phyloP scores from a whole-genome alignment of 2,797 vertebrate genomes.

The Epinephelus awoara region DNA sequence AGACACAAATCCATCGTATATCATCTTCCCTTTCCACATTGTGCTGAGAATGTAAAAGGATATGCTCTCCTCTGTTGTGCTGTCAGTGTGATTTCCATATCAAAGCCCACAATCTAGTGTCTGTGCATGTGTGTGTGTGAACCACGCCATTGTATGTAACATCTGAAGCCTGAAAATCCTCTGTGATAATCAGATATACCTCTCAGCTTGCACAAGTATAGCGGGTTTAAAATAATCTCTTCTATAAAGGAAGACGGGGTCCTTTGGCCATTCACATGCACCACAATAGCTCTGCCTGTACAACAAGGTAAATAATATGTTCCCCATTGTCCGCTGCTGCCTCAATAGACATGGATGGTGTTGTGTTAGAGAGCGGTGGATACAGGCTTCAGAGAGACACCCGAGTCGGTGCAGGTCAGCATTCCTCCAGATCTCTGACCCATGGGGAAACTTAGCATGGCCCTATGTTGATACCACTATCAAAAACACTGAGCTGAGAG shows the following conservation, averaged over 20 bases:
- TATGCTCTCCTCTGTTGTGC: conserved; percentile 67
- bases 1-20: conserved; percentile 49
- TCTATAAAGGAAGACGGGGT: conserved; percentile 71
- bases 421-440: conserved; percentile 78
- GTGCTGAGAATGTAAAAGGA: conserved; percentile 73
- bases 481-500: conserved; percentile 38
- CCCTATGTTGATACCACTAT: conserved; percentile 51
- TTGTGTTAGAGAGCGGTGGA: conserved; percentile 60
- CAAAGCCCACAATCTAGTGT: conserved; percentile 75
- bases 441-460: conserved; percentile 63
- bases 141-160: conserved; percentile 72
- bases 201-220: conserved; percentile 74
- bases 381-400: conserved; percentile 58
- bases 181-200: conserved; percentile 81
- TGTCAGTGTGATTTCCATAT: conserved; percentile 81
- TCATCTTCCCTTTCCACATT: conserved; percentile 66
- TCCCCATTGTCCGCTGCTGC: conserved; percentile 78
- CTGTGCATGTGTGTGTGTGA: conserved; percentile 46
- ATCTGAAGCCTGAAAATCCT: conserved; percentile 78
- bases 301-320: conserved; percentile 84
- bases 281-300: conserved; percentile 82
- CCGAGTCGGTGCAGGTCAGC: conserved; percentile 62
- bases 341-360: conserved; percentile 69
- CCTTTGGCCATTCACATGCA: conserved; percentile 73
- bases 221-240: conserved; percentile 75